Evolutionary conservation across 2,888 invertebrate species (phyloP).

Genomic region (Epirrita christyi): DNA sequence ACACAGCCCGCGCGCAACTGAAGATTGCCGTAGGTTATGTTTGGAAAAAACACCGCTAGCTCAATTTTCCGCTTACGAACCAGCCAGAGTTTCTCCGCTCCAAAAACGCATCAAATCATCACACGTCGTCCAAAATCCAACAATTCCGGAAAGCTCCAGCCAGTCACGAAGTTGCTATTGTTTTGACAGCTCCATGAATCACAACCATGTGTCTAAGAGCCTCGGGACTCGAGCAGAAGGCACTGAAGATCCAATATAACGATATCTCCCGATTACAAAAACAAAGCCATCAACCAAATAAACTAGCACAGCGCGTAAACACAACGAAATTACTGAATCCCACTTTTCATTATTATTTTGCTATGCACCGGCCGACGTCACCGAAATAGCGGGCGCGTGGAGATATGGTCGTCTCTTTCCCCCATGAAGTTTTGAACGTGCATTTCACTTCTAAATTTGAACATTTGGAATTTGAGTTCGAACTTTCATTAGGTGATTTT

Average conservation of each 20-base stretch:
- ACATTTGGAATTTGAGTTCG: slow-evolving; percentile 61
- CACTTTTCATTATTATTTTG: slow-evolving; percentile 84
- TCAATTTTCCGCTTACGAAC: slow-evolving; percentile 74
- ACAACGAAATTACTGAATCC: slow-evolving; percentile 82
- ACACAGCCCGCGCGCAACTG: slow-evolving; percentile 81
- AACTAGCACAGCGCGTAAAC: slow-evolving; percentile 83
- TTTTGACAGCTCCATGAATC: slow-evolving; percentile 73
- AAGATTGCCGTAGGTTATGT: slow-evolving; percentile 82
- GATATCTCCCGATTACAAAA: slow-evolving; percentile 47
- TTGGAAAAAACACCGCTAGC: slow-evolving; percentile 77
- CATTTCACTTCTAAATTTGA: slow-evolving; percentile 69
- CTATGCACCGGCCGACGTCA: slow-evolving; percentile 81
- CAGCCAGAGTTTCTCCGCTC: slow-evolving; percentile 61
- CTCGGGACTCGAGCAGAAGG: slow-evolving; percentile 63
- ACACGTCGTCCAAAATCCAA: slow-evolving; percentile 45
- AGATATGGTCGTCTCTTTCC: slow-evolving; percentile 69
- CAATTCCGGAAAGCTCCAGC: slow-evolving; percentile 41
- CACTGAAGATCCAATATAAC: slow-evolving; percentile 53
- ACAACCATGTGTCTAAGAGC: slow-evolving; percentile 59
- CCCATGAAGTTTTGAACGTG: slow-evolving; percentile 55
- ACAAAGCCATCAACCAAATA: slow-evolving; percentile 68
- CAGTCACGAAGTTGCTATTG: slow-evolving; percentile 58
- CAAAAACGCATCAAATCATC: slow-evolving; percentile 58
- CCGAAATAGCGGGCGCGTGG: slow-evolving; percentile 69
- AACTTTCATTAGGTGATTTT: slow-evolving; percentile 54